A percentile compares a stretch with the other conserved stretches of the same genome.
phyloP scores from a whole-genome alignment of 2,797 vertebrate species.

The Tokudaia muenninki region DNA sequence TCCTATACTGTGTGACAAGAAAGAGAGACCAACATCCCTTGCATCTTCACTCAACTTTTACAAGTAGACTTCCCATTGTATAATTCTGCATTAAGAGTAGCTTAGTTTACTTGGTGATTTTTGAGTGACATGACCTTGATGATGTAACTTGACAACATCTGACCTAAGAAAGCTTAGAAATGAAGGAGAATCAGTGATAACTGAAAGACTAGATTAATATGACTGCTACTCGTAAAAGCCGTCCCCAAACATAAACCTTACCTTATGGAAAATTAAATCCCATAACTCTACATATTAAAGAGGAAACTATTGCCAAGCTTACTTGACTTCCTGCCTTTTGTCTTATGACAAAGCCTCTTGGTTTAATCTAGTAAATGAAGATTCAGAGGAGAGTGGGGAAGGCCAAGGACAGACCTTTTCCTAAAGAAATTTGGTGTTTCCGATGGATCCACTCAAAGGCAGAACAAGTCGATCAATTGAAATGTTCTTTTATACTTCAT shows the following conservation, averaged over 20 bases:
- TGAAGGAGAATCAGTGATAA: not conserved
- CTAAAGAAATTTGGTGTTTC: constrained; percentile 71
- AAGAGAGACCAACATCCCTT: not conserved
- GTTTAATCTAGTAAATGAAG: constrained; percentile 67
- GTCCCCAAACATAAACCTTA: constrained; percentile 52
- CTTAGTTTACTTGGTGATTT: not conserved
- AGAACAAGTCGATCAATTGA: constrained; percentile 68
- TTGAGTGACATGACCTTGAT: not conserved
- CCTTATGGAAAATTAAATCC: constrained; percentile 55
- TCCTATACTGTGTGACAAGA: not conserved
- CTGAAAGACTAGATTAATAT: constrained; percentile 31
- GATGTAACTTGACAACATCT: not conserved
- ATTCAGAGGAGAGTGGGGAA: not conserved
- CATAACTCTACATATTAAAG: constrained; percentile 6
- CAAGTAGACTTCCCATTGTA: not conserved
- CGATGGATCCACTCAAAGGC: constrained; percentile 61
- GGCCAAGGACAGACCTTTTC: constrained; percentile 55
- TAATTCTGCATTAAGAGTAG: not conserved
- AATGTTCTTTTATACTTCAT: constrained; percentile 64
- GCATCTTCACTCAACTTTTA: not conserved
- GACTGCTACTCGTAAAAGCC: not conserved
- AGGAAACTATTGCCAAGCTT: constrained; percentile 36
- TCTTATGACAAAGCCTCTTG: not conserved
- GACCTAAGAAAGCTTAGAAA: constrained; percentile 21
- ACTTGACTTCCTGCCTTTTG: constrained; percentile 50